These are phyloP conservation scores for Lithosia quadra DNA, from an alignment of 2,888 invertebrate species.

Conservation along the genomic window DNA sequence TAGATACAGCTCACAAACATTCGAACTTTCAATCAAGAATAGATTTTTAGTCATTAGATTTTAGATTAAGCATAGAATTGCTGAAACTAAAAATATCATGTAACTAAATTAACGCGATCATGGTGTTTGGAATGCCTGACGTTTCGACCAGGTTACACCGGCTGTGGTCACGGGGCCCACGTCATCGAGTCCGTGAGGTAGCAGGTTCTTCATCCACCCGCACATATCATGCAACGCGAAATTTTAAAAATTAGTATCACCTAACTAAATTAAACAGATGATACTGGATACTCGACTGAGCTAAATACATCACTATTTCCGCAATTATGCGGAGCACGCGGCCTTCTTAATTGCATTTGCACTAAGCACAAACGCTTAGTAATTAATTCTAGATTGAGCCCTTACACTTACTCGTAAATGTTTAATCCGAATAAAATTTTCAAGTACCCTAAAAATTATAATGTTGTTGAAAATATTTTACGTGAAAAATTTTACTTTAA, in stretches of 20 bases:
- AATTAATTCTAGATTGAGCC: constrained; percentile 71
- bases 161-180: too few species aligned
- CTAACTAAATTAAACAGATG: too few species aligned
- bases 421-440: constrained; percentile 32
- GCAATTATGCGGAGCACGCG: constrained; percentile 62
- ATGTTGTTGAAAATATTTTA: constrained; percentile 12
- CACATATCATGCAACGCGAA: neutral
- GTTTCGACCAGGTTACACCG: too few species aligned
- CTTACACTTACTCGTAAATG: constrained; percentile 40
- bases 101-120: too few species aligned
- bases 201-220: too few species aligned
- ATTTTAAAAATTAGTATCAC: neutral
- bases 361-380: constrained; percentile 68
- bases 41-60: too few species aligned
- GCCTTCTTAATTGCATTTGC: constrained; percentile 68
- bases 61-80: too few species aligned
- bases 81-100: too few species aligned
- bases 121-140: too few species aligned
- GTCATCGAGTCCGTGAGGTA: too few species aligned
- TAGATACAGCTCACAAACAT: too few species aligned
- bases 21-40: too few species aligned
- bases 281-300: neutral
- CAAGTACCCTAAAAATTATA: constrained; percentile 28
- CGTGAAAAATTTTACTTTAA: neutral
- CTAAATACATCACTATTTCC: constrained; percentile 39